These are phyloP conservation scores for Fopius arisanus DNA, from an alignment of 1,140 invertebrate species.

Conservation along the genomic window DNA sequence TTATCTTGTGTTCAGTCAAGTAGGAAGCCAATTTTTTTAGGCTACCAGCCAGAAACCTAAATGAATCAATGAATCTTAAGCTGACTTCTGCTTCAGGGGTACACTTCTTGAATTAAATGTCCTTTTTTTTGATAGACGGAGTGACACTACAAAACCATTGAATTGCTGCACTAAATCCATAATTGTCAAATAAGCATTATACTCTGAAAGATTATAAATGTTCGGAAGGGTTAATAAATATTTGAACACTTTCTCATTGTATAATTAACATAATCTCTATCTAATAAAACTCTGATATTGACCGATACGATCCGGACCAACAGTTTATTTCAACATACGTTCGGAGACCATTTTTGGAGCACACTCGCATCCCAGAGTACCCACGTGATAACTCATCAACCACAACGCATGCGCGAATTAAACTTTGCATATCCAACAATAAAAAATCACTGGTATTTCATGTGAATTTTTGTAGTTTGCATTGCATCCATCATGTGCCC, in stretches of 20 bases:
- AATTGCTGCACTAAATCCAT: background rate
- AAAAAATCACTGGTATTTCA: conserved; percentile 34
- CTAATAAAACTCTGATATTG: too few species aligned
- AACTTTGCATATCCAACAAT: too few species aligned
- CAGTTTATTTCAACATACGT: too few species aligned
- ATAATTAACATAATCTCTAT: too few species aligned
- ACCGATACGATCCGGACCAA: too few species aligned
- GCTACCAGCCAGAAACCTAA: conserved; percentile 33
- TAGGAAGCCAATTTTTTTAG: background rate
- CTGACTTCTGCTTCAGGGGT: conserved; percentile 28
- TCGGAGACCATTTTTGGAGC: too few species aligned
- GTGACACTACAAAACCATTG: background rate
- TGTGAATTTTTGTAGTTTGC: conserved; percentile 16
- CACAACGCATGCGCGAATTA: too few species aligned
- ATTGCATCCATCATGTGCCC: conserved; percentile 29
- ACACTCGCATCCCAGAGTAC: too few species aligned
- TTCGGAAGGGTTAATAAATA: too few species aligned
- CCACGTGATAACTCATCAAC: too few species aligned
- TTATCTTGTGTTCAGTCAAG: background rate
- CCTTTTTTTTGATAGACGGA: background rate
- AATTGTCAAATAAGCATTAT: conserved; percentile 32
- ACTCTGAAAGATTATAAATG: conserved; percentile 34
- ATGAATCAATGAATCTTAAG: conserved; percentile 40
- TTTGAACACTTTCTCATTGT: too few species aligned
- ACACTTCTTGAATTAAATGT: background rate